A percentile compares a stretch with the other conserved stretches of the same genome.
Conservation (phyloP, 2,113 vertebrate species). For the Sprattus sprattus region DNA sequence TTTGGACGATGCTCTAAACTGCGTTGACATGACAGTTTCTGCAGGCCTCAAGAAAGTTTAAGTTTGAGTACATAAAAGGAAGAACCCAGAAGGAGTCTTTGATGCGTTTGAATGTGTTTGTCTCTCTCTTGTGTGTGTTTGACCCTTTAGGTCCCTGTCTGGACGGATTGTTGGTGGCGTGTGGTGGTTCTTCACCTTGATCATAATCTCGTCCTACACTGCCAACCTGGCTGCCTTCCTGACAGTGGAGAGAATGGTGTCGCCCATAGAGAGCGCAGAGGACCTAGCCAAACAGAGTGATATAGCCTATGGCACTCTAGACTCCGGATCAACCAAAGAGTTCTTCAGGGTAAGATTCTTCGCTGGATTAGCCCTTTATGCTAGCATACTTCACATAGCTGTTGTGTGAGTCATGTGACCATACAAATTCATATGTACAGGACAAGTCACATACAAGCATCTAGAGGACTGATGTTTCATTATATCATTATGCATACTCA, state of each 20-base stretch:
- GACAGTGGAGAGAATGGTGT: slow-evolving; percentile 99
- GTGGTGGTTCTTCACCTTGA: slow-evolving; percentile 99
- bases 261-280: slow-evolving; percentile 97
- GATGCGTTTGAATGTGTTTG: slow-evolving; percentile 44
- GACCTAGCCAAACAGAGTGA: slow-evolving; percentile 97
- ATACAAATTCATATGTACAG: too few species aligned
- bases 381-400: neutral
- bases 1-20: neutral
- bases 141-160: slow-evolving; percentile 91
- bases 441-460: too few species aligned
- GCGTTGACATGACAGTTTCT: neutral
- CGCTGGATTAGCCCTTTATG: neutral
- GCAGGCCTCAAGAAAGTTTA: neutral
- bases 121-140: too few species aligned
- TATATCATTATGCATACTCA: too few species aligned
- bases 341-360: slow-evolving; percentile 88
- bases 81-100: neutral
- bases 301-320: slow-evolving; percentile 97
- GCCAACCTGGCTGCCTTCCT: slow-evolving; percentile 99
- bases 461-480: too few species aligned
- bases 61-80: neutral
- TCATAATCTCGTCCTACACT: slow-evolving; percentile 99
- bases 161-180: slow-evolving; percentile 98
- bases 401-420: too few species aligned
- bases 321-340: slow-evolving; percentile 98